These are phyloP conservation scores for Lipophrys pholis DNA, from an alignment of 2,113 vertebrate genomes.

Conservation along the genomic window DNA sequence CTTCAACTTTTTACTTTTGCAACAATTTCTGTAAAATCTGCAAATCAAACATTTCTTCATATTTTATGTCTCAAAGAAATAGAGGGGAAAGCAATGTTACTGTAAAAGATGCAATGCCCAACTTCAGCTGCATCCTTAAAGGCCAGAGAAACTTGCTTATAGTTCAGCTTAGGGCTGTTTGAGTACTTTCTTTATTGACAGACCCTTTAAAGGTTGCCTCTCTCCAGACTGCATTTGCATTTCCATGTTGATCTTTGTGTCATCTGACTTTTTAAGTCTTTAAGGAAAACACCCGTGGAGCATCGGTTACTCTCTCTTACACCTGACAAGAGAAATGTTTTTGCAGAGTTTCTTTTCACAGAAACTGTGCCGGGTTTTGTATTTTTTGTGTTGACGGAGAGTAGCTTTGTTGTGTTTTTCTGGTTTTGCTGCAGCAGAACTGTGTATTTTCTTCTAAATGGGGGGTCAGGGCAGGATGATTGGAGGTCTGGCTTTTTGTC, in stretches of 20 bases:
- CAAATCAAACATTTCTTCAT: neutral
- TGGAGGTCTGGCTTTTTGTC: conserved; percentile 20
- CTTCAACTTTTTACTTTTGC: neutral
- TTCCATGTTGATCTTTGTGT: conserved; percentile 44
- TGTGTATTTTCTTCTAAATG: conserved; percentile 10
- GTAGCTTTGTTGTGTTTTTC: neutral
- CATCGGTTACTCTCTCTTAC: no score
- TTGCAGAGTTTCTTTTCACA: neutral
- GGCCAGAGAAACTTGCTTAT: conserved; percentile 35
- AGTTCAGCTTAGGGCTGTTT: conserved; percentile 12
- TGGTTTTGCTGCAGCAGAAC: neutral
- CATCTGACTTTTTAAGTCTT: conserved; percentile 14
- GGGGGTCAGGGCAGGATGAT: conserved; percentile 29
- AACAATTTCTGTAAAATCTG: neutral
- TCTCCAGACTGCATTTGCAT: neutral
- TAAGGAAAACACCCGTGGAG: neutral
- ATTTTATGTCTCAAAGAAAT: neutral
- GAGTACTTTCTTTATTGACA: conserved; percentile 17
- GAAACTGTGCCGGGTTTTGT: no score
- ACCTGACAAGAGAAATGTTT: neutral
- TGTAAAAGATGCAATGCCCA: neutral
- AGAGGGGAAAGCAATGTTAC: neutral
- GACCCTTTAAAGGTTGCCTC: neutral
- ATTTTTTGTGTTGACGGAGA: neutral
- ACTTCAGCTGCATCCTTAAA: neutral